Base-by-base conservation (phyloP, 1,140 invertebrate species). In the Trichonephila clavipes region DNA sequence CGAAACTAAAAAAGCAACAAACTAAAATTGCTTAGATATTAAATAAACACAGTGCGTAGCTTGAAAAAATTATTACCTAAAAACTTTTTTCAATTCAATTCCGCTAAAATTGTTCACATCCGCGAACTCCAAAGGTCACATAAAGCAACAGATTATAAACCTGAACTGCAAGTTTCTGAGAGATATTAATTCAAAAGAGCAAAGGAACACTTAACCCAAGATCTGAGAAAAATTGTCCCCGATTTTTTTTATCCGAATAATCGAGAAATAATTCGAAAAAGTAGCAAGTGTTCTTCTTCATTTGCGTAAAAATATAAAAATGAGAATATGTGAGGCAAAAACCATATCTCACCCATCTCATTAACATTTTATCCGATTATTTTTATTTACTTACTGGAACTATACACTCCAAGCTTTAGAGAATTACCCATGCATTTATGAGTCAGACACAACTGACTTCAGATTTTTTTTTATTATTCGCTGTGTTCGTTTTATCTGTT, bases 311-410 rank as follows among this genome's bases (percentile, higher is more conserved):
- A 77, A 77, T 18, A 77, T 5, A 1, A 34, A 12, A 0, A 40
- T 12, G 3, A 34, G 16, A 77, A 40, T 77, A 34, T 77, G 72
- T 77, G 24, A 14, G 28, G 18, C 72, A 77, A 77, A 77, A 40
- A 21, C 34, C 34, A 77, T 77, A 77, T 77, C 28, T 77, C 72
- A 77, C 28, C 18, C 72, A 19, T 77, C 72, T 77, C 34, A 77
- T 77, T 77, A 77, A 40, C 72, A 77, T 77, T 77, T 58, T 14
- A 85, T 85, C 83, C 44, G 83, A n/a, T 85, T 85, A 85, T 85
- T 85, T 85, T 59, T 85, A 51, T 85, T 85, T 85, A 34, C 59
- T 85, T 85, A 34, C 58, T 59, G 28, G 83, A 85, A 85, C 44
- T 85, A 21, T 2, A 19, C 24, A 85, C 51, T 24, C 44, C 3